phyloP scores from a whole-genome alignment of 2,888 invertebrate genomes.

The Cephus spinipes region DNA sequence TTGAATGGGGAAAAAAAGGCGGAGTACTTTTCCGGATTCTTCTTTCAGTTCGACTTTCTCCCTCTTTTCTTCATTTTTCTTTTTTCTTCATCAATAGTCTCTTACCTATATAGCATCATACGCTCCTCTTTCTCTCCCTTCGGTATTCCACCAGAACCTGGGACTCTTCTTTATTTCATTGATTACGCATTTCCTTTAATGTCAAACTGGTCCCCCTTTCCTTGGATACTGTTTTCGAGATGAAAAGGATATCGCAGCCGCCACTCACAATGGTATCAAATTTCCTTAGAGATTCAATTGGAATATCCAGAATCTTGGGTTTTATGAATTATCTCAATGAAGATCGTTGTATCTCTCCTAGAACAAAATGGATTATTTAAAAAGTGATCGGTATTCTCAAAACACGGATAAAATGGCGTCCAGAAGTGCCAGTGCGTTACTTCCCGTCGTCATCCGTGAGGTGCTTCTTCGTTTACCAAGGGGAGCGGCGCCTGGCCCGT shows the following conservation, averaged over 20 bases:
- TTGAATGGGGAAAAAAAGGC: slow-evolving; percentile 16
- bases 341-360: too few species aligned
- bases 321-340: too few species aligned
- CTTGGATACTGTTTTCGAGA: background rate
- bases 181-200: slow-evolving; percentile 4
- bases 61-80: background rate
- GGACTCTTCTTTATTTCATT: background rate
- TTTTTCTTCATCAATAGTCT: background rate
- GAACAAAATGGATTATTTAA: too few species aligned
- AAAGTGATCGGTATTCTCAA: too few species aligned
- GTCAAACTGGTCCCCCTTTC: background rate
- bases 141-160: background rate
- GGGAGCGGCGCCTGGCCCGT: slow-evolving; percentile 6
- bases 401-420: too few species aligned
- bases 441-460: too few species aligned
- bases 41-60: slow-evolving; percentile 3
- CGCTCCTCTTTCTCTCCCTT: background rate
- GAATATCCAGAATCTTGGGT: too few species aligned
- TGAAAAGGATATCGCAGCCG: background rate
- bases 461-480: too few species aligned
- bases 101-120: too few species aligned
- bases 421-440: too few species aligned
- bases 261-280: background rate
- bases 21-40: background rate
- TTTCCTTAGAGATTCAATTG: too few species aligned